phyloP scores from a whole-genome alignment of 92 coral and sea anemone genomes.

The Umimayanthus chanpuru region DNA sequence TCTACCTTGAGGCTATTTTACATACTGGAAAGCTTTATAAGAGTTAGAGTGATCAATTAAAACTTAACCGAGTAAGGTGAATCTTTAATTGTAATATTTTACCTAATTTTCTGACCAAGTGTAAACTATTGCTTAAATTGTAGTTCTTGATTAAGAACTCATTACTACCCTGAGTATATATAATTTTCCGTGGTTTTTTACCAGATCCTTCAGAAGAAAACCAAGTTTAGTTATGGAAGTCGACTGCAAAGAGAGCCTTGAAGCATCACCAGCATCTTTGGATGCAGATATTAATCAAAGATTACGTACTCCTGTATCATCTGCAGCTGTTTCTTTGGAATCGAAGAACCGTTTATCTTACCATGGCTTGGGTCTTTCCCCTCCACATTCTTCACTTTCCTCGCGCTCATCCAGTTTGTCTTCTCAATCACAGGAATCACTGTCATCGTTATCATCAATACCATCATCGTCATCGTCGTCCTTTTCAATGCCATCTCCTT shows the following conservation, averaged over 20 bases:
- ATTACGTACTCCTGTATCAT: neutral
- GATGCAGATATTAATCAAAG: neutral
- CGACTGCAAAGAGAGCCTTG: neutral
- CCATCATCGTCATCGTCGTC: neutral
- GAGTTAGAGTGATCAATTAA: neutral
- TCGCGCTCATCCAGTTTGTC: neutral
- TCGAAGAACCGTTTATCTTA: neutral
- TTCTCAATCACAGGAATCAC: neutral
- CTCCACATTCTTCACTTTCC: slow-evolving; percentile 7
- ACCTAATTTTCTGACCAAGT: too few relatives aligned
- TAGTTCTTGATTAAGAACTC: too few relatives aligned
- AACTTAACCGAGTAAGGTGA: neutral
- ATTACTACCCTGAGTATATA: too few relatives aligned
- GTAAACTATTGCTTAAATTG: too few relatives aligned
- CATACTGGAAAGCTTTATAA: neutral
- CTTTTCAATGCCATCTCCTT: neutral
- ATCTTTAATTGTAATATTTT: too few relatives aligned
- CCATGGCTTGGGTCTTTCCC: neutral
- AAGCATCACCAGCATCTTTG: neutral
- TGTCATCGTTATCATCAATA: neutral
- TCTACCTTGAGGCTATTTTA: too few relatives aligned
- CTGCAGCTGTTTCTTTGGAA: neutral
- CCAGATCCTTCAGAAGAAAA: too few relatives aligned
- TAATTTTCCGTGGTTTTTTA: too few relatives aligned
- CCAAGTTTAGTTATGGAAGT: neutral